Conservation (phyloP, 2,888 invertebrate genomes). For the Drosophila bunnanda region DNA sequence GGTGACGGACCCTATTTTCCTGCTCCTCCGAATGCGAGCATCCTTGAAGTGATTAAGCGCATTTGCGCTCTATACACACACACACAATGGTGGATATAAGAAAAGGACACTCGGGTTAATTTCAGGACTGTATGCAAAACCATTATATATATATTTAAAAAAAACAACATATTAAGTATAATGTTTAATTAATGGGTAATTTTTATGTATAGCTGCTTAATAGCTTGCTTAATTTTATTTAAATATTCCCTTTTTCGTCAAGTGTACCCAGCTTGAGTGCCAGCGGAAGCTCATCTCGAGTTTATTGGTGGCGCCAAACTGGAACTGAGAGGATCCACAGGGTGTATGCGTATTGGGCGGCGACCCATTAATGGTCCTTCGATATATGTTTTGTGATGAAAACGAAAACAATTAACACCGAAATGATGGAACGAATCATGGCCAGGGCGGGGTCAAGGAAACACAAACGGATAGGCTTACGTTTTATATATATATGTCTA, state of each 20-base stretch:
- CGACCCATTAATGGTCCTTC: constrained; percentile 72
- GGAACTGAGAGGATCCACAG: constrained; percentile 38
- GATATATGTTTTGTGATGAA: constrained; percentile 73
- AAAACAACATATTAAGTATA: neutral
- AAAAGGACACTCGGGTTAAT: constrained; percentile 19
- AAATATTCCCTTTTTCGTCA: neutral
- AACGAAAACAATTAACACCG: constrained; percentile 80
- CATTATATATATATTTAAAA: neutral
- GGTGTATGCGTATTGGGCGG: constrained; percentile 57
- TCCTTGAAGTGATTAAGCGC: constrained; percentile 74
- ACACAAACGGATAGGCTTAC: constrained; percentile 33
- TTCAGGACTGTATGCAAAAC: neutral
- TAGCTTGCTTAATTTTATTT: neutral
- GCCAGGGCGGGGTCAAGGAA: constrained; percentile 40
- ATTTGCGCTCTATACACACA: constrained; percentile 58
- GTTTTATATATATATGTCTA: constrained; percentile 14
- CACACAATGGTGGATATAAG: constrained; percentile 43
- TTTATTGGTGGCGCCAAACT: constrained; percentile 74
- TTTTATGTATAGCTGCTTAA: neutral
- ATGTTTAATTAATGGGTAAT: neutral
- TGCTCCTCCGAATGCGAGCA: constrained; percentile 12
- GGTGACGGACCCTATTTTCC: constrained; percentile 50
- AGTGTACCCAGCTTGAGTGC: constrained; percentile 34
- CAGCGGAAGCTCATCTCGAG: constrained; percentile 76
- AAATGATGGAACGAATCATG: constrained; percentile 71